These are phyloP conservation scores for Rhimphoctona megacephalus DNA, from an alignment of 2,888 invertebrate species.

Conservation along the genomic window DNA sequence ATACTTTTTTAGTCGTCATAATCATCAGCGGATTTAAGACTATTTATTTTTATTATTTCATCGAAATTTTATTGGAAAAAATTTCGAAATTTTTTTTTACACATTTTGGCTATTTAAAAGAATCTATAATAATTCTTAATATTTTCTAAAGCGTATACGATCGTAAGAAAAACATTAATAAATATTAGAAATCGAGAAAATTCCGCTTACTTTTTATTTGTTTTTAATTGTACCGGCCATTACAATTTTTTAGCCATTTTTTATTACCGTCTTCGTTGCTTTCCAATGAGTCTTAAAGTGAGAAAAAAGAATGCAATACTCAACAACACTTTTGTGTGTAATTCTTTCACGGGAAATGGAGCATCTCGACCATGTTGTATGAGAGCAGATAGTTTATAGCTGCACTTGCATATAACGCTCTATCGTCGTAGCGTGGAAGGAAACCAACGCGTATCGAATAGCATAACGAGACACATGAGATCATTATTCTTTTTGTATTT, in stretches of 20 bases:
- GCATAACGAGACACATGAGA: slow-evolving; percentile 49
- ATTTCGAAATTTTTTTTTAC: not conserved
- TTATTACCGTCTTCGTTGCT: not conserved
- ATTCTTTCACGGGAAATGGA: slow-evolving; percentile 73
- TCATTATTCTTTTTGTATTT: slow-evolving; percentile 17
- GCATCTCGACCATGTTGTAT: slow-evolving; percentile 68
- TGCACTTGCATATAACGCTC: slow-evolving; percentile 25
- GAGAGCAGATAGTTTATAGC: slow-evolving; percentile 41
- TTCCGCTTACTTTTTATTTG: not conserved
- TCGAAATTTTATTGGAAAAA: too few species aligned
- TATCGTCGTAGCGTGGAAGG: slow-evolving; percentile 53
- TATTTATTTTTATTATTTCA: not conserved
- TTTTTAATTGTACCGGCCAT: not conserved
- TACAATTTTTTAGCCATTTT: not conserved
- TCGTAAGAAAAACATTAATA: not conserved
- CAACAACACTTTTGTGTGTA: slow-evolving; percentile 32
- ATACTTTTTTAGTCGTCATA: not conserved
- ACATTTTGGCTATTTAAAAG: too few species aligned
- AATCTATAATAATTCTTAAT: too few species aligned
- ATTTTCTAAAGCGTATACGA: not conserved
- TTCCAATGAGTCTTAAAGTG: slow-evolving; percentile 29
- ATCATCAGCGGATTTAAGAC: not conserved
- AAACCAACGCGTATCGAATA: slow-evolving; percentile 57
- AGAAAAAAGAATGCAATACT: slow-evolving; percentile 9
- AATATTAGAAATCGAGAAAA: not conserved